Evolutionary conservation across 2,113 vertebrate species (phyloP).

Genomic region (Peromyscus polionotus): DNA sequence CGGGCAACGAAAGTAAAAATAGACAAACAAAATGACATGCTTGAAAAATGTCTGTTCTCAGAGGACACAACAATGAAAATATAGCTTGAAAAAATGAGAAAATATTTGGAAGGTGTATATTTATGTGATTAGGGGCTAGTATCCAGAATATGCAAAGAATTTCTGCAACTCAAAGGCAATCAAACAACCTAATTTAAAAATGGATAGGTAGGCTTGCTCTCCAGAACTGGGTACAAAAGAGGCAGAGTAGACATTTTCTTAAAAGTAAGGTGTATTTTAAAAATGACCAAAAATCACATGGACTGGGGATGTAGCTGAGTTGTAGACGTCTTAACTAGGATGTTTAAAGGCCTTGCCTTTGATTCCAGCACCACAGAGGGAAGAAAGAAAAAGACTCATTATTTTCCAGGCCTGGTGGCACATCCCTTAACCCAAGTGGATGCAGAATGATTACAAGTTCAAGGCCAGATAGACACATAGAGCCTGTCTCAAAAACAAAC

Average conservation of each 20-base stretch:
- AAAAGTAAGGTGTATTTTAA: neutral
- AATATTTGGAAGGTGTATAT: neutral
- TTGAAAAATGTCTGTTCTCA: neutral
- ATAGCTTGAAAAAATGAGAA: neutral
- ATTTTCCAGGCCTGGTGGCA: too few relatives aligned
- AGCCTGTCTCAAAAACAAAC: neutral
- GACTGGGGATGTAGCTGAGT: neutral
- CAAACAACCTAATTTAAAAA: neutral
- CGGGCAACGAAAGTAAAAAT: neutral
- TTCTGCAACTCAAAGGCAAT: neutral
- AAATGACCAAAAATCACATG: neutral
- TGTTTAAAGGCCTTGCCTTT: too few relatives aligned
- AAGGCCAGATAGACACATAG: neutral
- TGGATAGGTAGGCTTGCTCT: too few relatives aligned
- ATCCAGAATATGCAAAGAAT: neutral
- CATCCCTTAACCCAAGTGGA: neutral
- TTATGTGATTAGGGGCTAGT: neutral
- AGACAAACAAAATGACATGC: too few relatives aligned
- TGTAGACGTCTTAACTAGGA: too few relatives aligned
- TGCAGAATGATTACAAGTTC: neutral
- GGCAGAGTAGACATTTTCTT: neutral
- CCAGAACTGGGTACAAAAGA: neutral
- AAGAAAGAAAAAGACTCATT: too few relatives aligned
- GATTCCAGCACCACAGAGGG: too few relatives aligned
- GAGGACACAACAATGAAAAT: neutral